Evolutionary conservation across 2,888 invertebrate genomes (phyloP).

Genomic region (Ophioninae sp.): DNA sequence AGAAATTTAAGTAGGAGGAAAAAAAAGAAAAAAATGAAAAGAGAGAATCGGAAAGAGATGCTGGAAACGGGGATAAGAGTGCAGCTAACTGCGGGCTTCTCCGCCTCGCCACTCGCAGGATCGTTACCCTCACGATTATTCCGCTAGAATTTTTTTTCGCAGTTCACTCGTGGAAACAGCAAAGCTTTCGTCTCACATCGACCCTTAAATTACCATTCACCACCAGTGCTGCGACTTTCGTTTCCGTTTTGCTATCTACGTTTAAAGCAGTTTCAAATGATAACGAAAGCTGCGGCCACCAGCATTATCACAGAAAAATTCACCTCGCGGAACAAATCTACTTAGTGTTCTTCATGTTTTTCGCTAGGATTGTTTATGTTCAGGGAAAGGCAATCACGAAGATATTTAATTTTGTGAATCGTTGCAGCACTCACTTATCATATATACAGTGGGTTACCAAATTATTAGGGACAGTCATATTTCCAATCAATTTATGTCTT

Average conservation of each 20-base stretch:
- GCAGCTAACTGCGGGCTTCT: slow-evolving; percentile 56
- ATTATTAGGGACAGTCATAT: no score
- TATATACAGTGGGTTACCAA: no score
- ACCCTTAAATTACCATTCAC: slow-evolving; percentile 64
- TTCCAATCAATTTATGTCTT: no score
- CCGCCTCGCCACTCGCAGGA: slow-evolving; percentile 60
- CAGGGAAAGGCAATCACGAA: no score
- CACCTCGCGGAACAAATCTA: slow-evolving; percentile 64
- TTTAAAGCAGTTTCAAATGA: slow-evolving; percentile 73
- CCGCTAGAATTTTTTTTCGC: slow-evolving; percentile 42
- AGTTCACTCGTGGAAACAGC: slow-evolving; percentile 34
- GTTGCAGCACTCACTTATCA: no score
- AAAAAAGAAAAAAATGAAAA: not conserved
- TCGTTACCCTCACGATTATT: slow-evolving; percentile 59
- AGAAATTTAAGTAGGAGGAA: slow-evolving; percentile 11
- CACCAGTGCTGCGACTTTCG: slow-evolving; percentile 67
- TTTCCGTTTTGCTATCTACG: slow-evolving; percentile 76
- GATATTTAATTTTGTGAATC: no score
- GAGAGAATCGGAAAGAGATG: slow-evolving; percentile 20
- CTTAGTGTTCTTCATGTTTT: slow-evolving; percentile 66
- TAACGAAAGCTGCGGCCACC: slow-evolving; percentile 73
- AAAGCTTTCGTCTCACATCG: slow-evolving; percentile 45
- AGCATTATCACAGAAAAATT: slow-evolving; percentile 54
- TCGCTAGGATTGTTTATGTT: slow-evolving; percentile 49
- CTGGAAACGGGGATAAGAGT: slow-evolving; percentile 49